Percentiles rank a stretch among this genome's conserved stretches.
phyloP scores from a whole-genome alignment of 1,140 invertebrate genomes.

The Drosophila albomicans region DNA sequence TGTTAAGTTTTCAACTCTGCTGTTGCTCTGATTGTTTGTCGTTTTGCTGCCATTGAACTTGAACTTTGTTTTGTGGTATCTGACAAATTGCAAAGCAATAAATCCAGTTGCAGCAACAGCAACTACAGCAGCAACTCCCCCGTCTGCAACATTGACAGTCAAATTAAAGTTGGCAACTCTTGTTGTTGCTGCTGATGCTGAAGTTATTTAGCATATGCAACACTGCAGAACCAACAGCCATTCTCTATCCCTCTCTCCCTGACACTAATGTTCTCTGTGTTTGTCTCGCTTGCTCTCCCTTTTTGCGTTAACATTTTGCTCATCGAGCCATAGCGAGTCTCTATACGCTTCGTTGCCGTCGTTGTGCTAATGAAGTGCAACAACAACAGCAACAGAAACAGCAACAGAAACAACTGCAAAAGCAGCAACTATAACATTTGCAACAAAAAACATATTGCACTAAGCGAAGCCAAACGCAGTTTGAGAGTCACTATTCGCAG shows the following conservation, averaged over 20 bases:
- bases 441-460: conserved; percentile 36
- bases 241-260: background rate
- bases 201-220: conserved; percentile 57
- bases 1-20: conserved; percentile 2
- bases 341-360: conserved; percentile 68
- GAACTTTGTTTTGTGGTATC: conserved; percentile 63
- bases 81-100: conserved; percentile 63
- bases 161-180: conserved; percentile 69
- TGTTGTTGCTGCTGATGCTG: conserved; percentile 33
- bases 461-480: conserved; percentile 35
- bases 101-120: conserved; percentile 44
- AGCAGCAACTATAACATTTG: conserved; percentile 19
- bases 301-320: conserved; percentile 38
- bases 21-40: conserved; percentile 5
- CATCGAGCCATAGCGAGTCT: conserved; percentile 62
- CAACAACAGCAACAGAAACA: conserved; percentile 29
- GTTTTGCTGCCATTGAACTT: conserved; percentile 68
- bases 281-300: conserved; percentile 36
- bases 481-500: conserved; percentile 31
- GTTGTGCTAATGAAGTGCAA: conserved; percentile 70
- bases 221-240: conserved; percentile 29
- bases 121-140: conserved; percentile 24
- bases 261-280: conserved; percentile 15
- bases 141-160: conserved; percentile 58
- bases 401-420: conserved; percentile 28